Conservation (phyloP, 2,113 vertebrate species). For the Proteles cristata region DNA sequence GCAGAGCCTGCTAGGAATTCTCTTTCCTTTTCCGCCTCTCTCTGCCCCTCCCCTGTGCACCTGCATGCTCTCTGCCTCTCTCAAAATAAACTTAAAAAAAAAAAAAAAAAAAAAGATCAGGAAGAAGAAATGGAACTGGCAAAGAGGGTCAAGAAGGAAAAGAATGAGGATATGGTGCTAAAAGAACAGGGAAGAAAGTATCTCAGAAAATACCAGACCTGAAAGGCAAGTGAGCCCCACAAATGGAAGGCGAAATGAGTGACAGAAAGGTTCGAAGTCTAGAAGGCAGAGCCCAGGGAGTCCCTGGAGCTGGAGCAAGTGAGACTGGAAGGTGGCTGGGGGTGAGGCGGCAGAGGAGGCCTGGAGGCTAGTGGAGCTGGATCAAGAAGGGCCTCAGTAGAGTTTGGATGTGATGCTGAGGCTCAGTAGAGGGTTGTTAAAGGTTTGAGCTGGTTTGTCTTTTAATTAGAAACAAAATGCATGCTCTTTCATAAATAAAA, state of each 20-base stretch:
- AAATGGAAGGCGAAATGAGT: background rate
- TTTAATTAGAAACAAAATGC: background rate
- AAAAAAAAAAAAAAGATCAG: background rate
- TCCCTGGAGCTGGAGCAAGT: background rate
- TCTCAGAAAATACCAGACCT: background rate
- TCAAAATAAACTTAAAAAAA: too few species aligned
- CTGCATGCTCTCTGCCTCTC: too few species aligned
- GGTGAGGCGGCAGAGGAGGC: background rate
- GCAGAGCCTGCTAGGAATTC: too few species aligned
- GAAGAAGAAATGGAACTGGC: background rate
- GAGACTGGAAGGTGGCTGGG: background rate
- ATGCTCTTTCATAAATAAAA: constrained; percentile 16
- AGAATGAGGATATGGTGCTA: background rate
- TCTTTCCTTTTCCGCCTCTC: too few species aligned
- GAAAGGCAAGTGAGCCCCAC: background rate
- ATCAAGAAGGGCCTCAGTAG: background rate
- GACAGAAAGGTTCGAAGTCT: background rate
- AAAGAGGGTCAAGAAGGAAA: background rate
- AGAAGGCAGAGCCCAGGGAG: background rate
- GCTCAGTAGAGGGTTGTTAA: background rate
- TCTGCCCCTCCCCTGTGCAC: too few species aligned
- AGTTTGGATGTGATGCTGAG: background rate
- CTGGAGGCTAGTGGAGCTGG: background rate
- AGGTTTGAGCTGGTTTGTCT: background rate
- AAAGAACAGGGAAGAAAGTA: background rate